phyloP scores from a whole-genome alignment of 2,888 invertebrate species.

The Volucella zonaria region DNA sequence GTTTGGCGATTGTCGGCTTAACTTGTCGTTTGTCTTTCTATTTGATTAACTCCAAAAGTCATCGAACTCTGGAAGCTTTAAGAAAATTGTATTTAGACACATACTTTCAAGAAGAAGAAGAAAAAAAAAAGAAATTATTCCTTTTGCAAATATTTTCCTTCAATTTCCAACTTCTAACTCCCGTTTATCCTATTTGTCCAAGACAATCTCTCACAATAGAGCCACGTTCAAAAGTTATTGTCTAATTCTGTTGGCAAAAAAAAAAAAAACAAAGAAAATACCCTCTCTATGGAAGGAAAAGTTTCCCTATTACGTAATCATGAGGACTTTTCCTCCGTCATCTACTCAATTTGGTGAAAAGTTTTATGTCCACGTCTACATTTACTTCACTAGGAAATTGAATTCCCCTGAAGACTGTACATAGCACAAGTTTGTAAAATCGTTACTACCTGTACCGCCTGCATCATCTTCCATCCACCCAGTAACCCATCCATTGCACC shows the following conservation, averaged over 20 bases:
- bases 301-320: constrained; percentile 23
- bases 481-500: background rate
- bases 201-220: background rate
- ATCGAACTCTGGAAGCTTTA: no score
- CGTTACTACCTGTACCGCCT: constrained; percentile 21
- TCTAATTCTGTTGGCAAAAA: background rate
- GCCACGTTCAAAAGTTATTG: background rate
- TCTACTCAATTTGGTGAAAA: constrained; percentile 31
- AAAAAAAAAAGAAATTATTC: no score
- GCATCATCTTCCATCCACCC: no score
- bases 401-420: constrained; percentile 22
- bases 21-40: no score
- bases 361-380: constrained; percentile 29
- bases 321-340: background rate
- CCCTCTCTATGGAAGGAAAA: background rate
- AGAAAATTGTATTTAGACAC: no score
- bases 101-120: no score
- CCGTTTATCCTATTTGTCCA: background rate
- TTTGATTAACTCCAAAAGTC: no score
- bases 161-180: background rate
- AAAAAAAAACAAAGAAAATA: background rate
- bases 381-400: constrained; percentile 18
- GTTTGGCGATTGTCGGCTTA: no score
- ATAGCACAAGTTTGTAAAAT: constrained; percentile 25
- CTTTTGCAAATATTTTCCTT: no score